Conservation (phyloP, 2,888 invertebrate genomes). For the Alcis repandata region DNA sequence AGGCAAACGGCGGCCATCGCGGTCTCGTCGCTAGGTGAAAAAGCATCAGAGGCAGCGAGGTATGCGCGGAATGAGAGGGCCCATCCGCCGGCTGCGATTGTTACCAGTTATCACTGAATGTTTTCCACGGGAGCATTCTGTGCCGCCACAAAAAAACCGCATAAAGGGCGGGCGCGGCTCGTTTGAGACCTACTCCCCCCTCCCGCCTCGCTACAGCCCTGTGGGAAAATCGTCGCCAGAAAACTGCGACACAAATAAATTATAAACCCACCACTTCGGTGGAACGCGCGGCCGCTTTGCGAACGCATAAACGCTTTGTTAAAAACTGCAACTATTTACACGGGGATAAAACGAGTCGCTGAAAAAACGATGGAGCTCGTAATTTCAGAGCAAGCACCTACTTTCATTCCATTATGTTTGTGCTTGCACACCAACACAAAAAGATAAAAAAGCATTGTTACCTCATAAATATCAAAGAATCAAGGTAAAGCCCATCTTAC, state of each 20-base stretch:
- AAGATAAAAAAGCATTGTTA: conserved; percentile 6
- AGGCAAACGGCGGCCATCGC: conserved; percentile 38
- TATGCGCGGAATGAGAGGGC: conserved; percentile 83
- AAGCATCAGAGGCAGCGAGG: conserved; percentile 78
- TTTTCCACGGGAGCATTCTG: conserved; percentile 85
- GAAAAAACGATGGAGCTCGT: conserved; percentile 41
- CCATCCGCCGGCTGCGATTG: conserved; percentile 87
- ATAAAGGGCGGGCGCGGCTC: conserved; percentile 85
- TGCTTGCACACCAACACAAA: background rate
- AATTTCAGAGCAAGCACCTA: conserved; percentile 22
- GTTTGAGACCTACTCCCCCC: conserved; percentile 74
- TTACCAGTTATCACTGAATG: conserved; percentile 87
- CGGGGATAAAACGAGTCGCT: conserved; percentile 43
- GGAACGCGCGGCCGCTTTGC: conserved; percentile 74
- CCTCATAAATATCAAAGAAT: conserved; percentile 5
- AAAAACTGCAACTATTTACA: conserved; percentile 61
- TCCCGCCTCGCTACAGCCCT: conserved; percentile 59
- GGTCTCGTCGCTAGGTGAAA: conserved; percentile 78
- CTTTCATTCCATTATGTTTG: conserved; percentile 8
- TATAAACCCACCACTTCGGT: conserved; percentile 79
- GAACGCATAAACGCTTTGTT: conserved; percentile 71
- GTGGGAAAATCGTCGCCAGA: conserved; percentile 87
- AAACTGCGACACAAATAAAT: conserved; percentile 85
- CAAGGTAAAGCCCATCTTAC: conserved; percentile 3
- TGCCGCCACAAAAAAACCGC: conserved; percentile 84